Evolutionary conservation across 2,888 invertebrate genomes (phyloP).

Genomic region (Busseola fusca): DNA sequence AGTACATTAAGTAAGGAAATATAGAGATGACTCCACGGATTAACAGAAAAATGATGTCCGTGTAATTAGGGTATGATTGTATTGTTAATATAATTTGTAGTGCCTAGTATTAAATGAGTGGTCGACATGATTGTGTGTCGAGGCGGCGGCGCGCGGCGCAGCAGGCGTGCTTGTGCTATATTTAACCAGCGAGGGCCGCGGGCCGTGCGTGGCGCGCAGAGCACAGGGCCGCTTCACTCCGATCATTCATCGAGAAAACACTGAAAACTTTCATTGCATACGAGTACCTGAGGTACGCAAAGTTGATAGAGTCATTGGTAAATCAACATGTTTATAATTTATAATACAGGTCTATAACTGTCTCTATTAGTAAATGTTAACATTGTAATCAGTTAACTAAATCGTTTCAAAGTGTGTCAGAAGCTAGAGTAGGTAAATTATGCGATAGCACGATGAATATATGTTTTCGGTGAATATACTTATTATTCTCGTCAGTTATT

Average conservation of each 20-base stretch:
- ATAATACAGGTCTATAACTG: constrained; percentile 26
- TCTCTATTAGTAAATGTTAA: constrained; percentile 35
- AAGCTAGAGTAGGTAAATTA: constrained; percentile 12
- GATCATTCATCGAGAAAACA: constrained; percentile 78
- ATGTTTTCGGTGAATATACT: constrained; percentile 1
- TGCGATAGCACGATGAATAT: constrained; percentile 11
- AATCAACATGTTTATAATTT: constrained; percentile 37
- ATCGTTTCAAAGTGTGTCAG: constrained; percentile 10
- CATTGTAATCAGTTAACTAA: constrained; percentile 16
- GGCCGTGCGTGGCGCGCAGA: constrained; percentile 69
- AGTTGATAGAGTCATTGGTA: constrained; percentile 34
- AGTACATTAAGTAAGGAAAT: background rate
- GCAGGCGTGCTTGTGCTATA: constrained; percentile 86
- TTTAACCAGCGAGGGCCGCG: constrained; percentile 85
- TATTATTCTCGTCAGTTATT: constrained; percentile 12
- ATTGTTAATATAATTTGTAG: constrained; percentile 61
- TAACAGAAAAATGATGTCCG: background rate
- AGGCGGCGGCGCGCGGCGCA: constrained; percentile 74
- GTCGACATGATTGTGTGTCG: constrained; percentile 82
- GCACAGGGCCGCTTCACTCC: constrained; percentile 74
- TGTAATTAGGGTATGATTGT: constrained; percentile 41
- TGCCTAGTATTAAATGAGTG: constrained; percentile 73
- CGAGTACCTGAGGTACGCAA: constrained; percentile 28
- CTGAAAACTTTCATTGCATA: constrained; percentile 60
- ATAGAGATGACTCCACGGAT: background rate